A percentile compares a stretch with the other conserved stretches of the same genome.
phyloP scores from a whole-genome alignment of 37 sponge, comb jelly and placozoan species.

The Theonella swinhoei region DNA sequence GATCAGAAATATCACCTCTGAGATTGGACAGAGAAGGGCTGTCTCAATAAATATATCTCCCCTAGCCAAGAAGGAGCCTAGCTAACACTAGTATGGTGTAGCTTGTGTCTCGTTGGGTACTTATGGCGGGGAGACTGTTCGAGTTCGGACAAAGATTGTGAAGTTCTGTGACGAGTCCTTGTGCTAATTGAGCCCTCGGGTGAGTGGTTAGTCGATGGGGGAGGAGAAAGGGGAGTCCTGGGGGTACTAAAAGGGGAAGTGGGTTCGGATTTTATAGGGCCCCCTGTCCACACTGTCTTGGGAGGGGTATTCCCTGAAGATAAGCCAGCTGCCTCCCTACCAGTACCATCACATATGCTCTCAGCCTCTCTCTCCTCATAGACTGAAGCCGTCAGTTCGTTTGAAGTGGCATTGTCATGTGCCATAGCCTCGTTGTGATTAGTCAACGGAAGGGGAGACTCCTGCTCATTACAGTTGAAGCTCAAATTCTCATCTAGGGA shows the following conservation, averaged over 20 bases:
- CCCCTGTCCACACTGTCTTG: background rate
- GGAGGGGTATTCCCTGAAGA: too few relatives aligned
- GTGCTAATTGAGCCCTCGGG: constrained; percentile 6
- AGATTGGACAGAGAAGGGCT: too few relatives aligned
- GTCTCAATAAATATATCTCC: too few relatives aligned
- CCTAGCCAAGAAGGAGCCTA: too few relatives aligned
- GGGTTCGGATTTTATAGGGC: background rate
- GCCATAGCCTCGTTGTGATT: background rate
- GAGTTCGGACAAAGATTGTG: background rate
- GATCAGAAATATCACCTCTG: too few relatives aligned
- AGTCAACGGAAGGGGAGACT: background rate
- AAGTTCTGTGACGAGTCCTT: constrained; percentile 17
- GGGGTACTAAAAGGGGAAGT: too few relatives aligned
- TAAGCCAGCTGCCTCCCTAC: background rate
- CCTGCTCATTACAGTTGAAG: background rate
- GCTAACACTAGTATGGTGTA: background rate
- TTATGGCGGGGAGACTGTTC: constrained; percentile 18
- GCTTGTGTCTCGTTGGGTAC: constrained; percentile 52
- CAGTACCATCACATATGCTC: background rate
- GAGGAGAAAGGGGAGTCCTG: too few relatives aligned
- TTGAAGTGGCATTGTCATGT: background rate
- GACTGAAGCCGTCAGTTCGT: background rate
- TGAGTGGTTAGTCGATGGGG: too few relatives aligned
- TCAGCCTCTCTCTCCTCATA: background rate
- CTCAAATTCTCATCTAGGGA: too few relatives aligned